Percentiles rank a stretch among this genome's conserved stretches.
Conservation (phyloP, 2,888 invertebrate species). For the Meteorus cinctellus region DNA sequence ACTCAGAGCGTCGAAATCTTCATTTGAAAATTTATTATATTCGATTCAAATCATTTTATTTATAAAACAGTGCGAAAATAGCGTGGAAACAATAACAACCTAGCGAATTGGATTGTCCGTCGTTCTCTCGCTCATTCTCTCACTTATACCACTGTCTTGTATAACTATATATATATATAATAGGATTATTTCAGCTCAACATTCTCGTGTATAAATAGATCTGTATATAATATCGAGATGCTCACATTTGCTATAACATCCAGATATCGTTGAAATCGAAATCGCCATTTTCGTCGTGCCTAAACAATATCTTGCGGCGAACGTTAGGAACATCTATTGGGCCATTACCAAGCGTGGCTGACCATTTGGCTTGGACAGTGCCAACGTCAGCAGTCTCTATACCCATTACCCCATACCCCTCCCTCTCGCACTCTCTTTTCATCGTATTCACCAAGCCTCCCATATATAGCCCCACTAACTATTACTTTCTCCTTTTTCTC, state of each 20-base stretch:
- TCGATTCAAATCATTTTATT: too few relatives aligned
- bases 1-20: too few relatives aligned
- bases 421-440: constrained; percentile 41
- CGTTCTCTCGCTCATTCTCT: too few relatives aligned
- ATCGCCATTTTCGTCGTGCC: constrained; percentile 57
- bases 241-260: constrained; percentile 10
- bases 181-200: not conserved
- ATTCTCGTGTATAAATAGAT: not conserved
- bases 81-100: too few relatives aligned
- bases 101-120: too few relatives aligned
- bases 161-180: too few relatives aligned
- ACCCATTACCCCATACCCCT: constrained; percentile 48
- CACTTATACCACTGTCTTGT: too few relatives aligned
- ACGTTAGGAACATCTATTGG: constrained; percentile 73
- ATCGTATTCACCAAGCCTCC: not conserved
- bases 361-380: constrained; percentile 70
- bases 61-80: too few relatives aligned
- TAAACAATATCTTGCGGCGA: constrained; percentile 73
- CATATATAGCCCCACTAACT: not conserved
- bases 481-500: constrained; percentile 25
- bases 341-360: constrained; percentile 72
- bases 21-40: too few relatives aligned
- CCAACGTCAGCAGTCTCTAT: constrained; percentile 69
- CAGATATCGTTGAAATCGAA: constrained; percentile 27
- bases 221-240: not conserved